Evolutionary conservation across 2,888 invertebrate species (phyloP), one percentile per base, ranked within the genome.

Genomic region (Protonemura montana): DNA sequence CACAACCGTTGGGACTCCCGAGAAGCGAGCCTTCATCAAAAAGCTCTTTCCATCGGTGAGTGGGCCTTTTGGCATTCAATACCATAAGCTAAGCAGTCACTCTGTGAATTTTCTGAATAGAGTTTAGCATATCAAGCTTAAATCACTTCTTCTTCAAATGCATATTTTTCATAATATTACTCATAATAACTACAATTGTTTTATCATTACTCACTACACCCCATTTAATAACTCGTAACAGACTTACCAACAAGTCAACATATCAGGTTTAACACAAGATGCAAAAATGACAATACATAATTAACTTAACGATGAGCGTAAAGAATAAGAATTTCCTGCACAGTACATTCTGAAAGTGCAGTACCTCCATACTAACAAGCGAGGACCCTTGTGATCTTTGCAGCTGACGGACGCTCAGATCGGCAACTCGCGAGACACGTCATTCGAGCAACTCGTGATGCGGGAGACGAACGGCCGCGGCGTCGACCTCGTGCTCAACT

Each of bases 401-500:
- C 78, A 90, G 93, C 94, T 92, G 28, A 90, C 90, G 10, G 94
- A 94, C 29, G 89, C 91, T 84, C 94, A 97, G 90, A 97, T 99
- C 90, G 96, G 97, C 27, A 97, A 98, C 91, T 97, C 98, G 10
- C 94, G 97, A 89, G 96, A 98, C 90, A 93, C 95, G 0, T 94
- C 95, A 0, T 99, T 99, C 91, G 98, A 98, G 91, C 94, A 95
- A 88, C 95, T 98, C 94, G 94, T 99, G 86, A 93, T 95, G 89
- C 93, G 93, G 82, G 94, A 95, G 89, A 98, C 98, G 0, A 93
- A 95, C 7, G 98, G 98, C 16, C 93, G 93, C 89, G 98, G 98
- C 76, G 98, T 99, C 0, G 97, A 99, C 90, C 92, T 98, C 85
- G 96, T 99, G 21, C 92, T 98, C 7, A 99, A 99, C 91, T 98